Conservation (phyloP, 1,140 invertebrate species). For the Chrysoperla carnea region DNA sequence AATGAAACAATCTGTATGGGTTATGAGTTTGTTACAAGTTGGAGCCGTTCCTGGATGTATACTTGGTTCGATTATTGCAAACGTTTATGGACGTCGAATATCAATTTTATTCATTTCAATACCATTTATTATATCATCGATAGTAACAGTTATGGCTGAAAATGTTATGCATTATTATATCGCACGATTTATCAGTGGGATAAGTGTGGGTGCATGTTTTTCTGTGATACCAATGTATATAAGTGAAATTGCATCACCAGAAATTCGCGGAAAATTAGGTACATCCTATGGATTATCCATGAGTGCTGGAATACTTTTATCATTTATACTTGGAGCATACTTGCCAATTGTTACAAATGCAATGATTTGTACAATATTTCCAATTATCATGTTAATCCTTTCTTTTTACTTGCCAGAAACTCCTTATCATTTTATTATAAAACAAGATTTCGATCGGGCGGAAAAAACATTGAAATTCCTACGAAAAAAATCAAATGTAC, state of each 20-base stretch:
- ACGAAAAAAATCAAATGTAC: no score
- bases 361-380: no score
- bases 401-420: no score
- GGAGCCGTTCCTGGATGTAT: conserved; percentile 2
- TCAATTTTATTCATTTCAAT: conserved; percentile 19
- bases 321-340: no score
- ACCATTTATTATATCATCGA: conserved; percentile 21
- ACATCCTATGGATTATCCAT: conserved; percentile 10
- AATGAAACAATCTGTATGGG: no score
- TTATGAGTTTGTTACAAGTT: no score
- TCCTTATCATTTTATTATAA: no score
- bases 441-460: no score
- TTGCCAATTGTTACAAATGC: no score
- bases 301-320: no score
- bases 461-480: no score
- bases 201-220: conserved; percentile 25
- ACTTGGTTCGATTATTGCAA: conserved; percentile 17
- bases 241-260: conserved; percentile 27
- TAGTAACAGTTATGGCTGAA: conserved; percentile 21
- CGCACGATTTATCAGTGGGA: conserved; percentile 24
- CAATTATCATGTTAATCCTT: no score
- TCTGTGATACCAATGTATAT: conserved; percentile 29
- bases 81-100: conserved; percentile 25
- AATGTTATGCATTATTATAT: conserved; percentile 18
- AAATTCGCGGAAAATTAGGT: conserved; percentile 11